Evolutionary conservation across 1,140 invertebrate species (phyloP), one percentile per base, ranked within the genome.

Genomic region (Ectropis grisescens): DNA sequence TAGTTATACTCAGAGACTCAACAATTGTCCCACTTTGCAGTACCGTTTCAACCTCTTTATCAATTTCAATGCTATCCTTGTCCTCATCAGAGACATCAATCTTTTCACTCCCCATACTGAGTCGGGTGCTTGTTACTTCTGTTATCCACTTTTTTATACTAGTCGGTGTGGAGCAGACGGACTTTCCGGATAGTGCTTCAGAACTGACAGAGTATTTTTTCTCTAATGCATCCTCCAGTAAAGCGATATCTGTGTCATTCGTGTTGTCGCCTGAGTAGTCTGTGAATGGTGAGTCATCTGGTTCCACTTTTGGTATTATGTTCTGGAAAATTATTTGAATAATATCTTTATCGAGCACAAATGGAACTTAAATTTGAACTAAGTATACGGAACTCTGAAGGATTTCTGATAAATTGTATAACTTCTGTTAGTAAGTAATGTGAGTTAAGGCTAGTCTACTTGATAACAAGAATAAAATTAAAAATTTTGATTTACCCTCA

Each of bases 111-210:
- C 14, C 14, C 16, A 58, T 47, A 44, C 67, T 71, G 14, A 72
- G 69, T 25, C 78, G 76, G n/a, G 76, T 81, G 41, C 75, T 76
- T 29, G 57, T 76, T 1, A 81, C 72, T 70, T 81, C 76, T 13
- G 57, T 78, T 1, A 72, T 68, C 60, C 72, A 74, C 33, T 74
- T 78, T 28, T 71, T 80, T 13, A 64, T 43, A 30, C 31, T 58
- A 13, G 47, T 29, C 4, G 22, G 30, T 4, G 27, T 43, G 2
- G 40, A 44, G 32, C 47, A 49, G 4, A 53, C 25, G n/a, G 50
- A 39, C 46, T 70, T 72, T 19, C 36, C 41, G 2, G 51, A 41
- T 16, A 51, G 13, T 33, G 27, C 54, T 25, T 76, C 71, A 2
- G 55, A 39, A 15, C 42, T 76, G 19, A 61, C 26, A 7, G 51